Conservation (phyloP, 2,888 invertebrate species). For the Drosophila mercatorum region DNA sequence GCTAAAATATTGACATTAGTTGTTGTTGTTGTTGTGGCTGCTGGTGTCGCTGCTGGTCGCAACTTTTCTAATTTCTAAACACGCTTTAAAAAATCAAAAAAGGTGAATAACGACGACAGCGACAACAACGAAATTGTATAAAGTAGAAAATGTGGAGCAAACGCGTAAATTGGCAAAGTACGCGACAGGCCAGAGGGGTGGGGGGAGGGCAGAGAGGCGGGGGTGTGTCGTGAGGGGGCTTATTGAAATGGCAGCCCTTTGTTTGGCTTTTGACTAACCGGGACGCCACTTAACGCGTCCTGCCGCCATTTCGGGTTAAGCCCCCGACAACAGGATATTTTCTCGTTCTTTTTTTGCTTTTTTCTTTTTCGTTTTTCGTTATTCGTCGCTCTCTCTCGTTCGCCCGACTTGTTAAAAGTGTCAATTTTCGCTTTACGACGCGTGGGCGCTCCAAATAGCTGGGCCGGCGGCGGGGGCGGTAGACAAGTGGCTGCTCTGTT, state of each 20-base stretch:
- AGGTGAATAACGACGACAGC: conserved; percentile 7
- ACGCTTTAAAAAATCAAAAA: conserved; percentile 28
- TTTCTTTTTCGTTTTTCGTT: too few species aligned
- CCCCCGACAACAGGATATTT: conserved; percentile 59
- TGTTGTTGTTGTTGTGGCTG: conserved; percentile 11
- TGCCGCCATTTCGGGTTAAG: conserved; percentile 67
- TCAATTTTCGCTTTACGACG: conserved; percentile 74
- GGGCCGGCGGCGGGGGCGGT: conserved; percentile 13
- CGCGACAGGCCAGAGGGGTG: conserved; percentile 1
- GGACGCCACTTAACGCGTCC: conserved; percentile 65
- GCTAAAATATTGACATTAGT: conserved; percentile 49
- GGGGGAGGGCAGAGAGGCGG: neutral
- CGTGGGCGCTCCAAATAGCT: conserved; percentile 41
- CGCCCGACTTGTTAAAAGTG: conserved; percentile 75
- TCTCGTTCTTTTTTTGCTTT: conserved; percentile 10
- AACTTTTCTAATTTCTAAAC: conserved; percentile 58
- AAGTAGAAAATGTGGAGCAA: conserved; percentile 39
- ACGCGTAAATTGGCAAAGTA: conserved; percentile 62
- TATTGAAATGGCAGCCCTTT: conserved; percentile 43
- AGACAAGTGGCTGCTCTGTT: conserved; percentile 55
- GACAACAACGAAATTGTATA: neutral
- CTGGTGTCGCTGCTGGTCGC: neutral
- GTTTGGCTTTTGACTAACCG: conserved; percentile 70
- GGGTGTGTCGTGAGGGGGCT: neutral
- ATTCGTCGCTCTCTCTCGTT: neutral